phyloP scores from a whole-genome alignment of 1,140 invertebrate species.

The Drosophila bocki region DNA sequence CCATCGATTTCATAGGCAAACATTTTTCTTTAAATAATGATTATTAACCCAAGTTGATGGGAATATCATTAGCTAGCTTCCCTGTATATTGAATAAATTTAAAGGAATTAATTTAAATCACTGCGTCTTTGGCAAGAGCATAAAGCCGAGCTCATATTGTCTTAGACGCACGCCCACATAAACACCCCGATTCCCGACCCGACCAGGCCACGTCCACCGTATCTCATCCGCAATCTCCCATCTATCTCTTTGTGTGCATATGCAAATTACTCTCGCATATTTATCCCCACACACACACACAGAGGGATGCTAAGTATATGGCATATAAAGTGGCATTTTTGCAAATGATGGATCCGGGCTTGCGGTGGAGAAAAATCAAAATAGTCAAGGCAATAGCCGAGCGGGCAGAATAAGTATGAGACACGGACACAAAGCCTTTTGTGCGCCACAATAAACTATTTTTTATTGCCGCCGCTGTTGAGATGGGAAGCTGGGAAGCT shows the following conservation, averaged over 20 bases:
- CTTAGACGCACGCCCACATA: slow-evolving; percentile 19
- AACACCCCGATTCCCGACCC: background rate
- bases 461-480: slow-evolving; percentile 56
- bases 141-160: slow-evolving; percentile 32
- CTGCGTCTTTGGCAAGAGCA: background rate
- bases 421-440: slow-evolving; percentile 52
- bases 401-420: slow-evolving; percentile 28
- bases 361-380: slow-evolving; percentile 41
- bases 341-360: slow-evolving; percentile 50
- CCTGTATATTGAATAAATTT: slow-evolving; percentile 34
- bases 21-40: background rate
- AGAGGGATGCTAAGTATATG: slow-evolving; percentile 13
- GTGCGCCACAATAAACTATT: slow-evolving; percentile 66
- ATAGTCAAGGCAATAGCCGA: slow-evolving; percentile 23
- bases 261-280: slow-evolving; percentile 48
- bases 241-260: slow-evolving; percentile 33
- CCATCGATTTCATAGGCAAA: background rate
- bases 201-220: background rate
- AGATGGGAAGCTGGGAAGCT: background rate
- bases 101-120: slow-evolving; percentile 25
- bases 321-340: slow-evolving; percentile 57
- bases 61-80: slow-evolving; percentile 4
- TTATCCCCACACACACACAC: slow-evolving; percentile 25
- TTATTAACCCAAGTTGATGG: background rate
- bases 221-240: slow-evolving; percentile 11